A percentile compares a stretch with the other conserved stretches of the same genome.
Evolutionary conservation across 2,113 vertebrate species (phyloP).

Genomic region (Sphaerodactylus townsendi): DNA sequence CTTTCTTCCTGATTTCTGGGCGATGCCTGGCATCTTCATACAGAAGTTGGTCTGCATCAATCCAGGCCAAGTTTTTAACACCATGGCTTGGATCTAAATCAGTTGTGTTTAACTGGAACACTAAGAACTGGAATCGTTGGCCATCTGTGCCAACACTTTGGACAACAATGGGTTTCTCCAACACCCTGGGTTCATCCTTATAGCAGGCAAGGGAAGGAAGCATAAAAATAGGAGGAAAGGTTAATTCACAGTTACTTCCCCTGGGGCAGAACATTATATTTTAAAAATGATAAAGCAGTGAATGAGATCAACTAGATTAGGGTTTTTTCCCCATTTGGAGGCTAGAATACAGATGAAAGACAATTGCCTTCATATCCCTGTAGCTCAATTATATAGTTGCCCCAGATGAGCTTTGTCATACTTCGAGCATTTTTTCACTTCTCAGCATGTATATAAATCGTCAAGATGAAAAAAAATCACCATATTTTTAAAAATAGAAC

Average conservation of each 20-base stretch:
- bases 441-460: background rate
- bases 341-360: slow-evolving; percentile 50
- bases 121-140: slow-evolving; percentile 83
- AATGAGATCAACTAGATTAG: background rate
- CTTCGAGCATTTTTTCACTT: background rate
- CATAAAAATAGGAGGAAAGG: slow-evolving; percentile 34
- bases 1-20: slow-evolving; percentile 82
- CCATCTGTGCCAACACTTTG: slow-evolving; percentile 86
- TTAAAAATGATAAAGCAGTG: background rate
- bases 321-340: slow-evolving; percentile 35
- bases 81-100: slow-evolving; percentile 77
- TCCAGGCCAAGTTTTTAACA: slow-evolving; percentile 86
- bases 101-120: slow-evolving; percentile 91
- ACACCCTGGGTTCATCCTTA: slow-evolving; percentile 74
- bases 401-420: background rate
- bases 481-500: too few species aligned
- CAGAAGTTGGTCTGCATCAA: slow-evolving; percentile 80
- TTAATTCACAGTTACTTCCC: background rate
- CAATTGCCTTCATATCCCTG: background rate
- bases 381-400: background rate
- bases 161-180: slow-evolving; percentile 83
- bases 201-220: background rate
- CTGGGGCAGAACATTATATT: background rate
- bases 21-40: slow-evolving; percentile 81
- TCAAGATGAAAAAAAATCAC: too few species aligned